These are phyloP conservation scores for Suncus etruscus DNA, from an alignment of 2,113 vertebrate species.

Conservation along the genomic window DNA sequence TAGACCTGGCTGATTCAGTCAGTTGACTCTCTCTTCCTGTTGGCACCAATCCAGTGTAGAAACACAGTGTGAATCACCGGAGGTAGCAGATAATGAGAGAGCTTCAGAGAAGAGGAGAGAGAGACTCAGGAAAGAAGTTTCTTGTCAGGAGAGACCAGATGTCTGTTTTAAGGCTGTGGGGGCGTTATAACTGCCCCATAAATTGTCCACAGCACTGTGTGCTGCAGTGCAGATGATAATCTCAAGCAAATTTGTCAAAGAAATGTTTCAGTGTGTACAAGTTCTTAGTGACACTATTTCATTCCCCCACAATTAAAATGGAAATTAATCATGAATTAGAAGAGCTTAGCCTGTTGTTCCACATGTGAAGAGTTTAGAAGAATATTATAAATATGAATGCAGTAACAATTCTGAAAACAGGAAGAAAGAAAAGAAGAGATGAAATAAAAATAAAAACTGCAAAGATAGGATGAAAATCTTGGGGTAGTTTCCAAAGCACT, in stretches of 20 bases:
- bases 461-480: neutral
- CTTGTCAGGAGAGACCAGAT: neutral
- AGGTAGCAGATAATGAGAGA: neutral
- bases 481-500: neutral
- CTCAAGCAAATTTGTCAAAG: neutral
- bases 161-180: neutral
- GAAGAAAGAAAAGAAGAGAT: neutral
- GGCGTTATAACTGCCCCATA: too few species aligned
- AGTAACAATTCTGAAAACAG: neutral
- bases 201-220: neutral
- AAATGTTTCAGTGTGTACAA: neutral
- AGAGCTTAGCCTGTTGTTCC: neutral
- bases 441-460: neutral
- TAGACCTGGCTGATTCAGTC: neutral
- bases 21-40: slow-evolving; percentile 7
- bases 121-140: neutral
- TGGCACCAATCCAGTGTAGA: slow-evolving; percentile 3
- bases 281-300: neutral
- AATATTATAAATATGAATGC: neutral
- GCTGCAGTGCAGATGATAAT: neutral
- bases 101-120: neutral
- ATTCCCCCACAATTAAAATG: neutral
- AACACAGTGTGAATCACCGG: slow-evolving; percentile 35
- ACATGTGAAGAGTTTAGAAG: neutral
- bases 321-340: neutral